phyloP scores from a whole-genome alignment of 2,113 vertebrate genomes.

The Trogon melanurus region DNA sequence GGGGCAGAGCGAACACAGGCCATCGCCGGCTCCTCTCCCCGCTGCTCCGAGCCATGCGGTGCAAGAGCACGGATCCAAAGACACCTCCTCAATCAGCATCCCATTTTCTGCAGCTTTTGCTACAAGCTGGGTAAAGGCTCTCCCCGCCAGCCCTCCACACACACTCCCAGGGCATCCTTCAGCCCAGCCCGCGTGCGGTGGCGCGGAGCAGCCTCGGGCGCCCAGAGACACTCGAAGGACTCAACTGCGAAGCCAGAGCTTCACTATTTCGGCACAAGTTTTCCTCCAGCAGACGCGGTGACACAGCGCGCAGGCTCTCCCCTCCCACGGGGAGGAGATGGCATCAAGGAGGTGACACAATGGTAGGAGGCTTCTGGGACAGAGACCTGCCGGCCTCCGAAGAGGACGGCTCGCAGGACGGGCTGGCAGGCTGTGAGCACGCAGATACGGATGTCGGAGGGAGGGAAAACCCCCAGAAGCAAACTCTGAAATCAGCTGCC shows the following conservation, averaged over 20 bases:
- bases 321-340: background rate
- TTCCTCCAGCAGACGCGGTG: background rate
- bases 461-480: background rate
- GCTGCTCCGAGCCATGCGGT: accelerated
- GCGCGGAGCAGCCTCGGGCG: background rate
- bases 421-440: accelerated
- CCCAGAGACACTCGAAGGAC: background rate
- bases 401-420: accelerated
- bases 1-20: accelerated
- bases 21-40: accelerated
- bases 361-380: background rate
- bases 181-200: accelerated
- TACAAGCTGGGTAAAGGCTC: background rate
- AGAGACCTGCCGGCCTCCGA: background rate
- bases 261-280: background rate
- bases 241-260: accelerated
- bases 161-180: background rate
- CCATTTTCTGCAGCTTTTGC: background rate
- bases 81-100: background rate
- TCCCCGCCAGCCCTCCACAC: background rate
- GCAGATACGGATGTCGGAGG: accelerated
- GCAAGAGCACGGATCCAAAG: accelerated
- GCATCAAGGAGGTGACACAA: background rate
- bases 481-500: background rate
- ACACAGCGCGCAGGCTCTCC: background rate